Evolutionary conservation across 2,797 vertebrate species (phyloP).

Genomic region (Rhinatrema bivittatum): DNA sequence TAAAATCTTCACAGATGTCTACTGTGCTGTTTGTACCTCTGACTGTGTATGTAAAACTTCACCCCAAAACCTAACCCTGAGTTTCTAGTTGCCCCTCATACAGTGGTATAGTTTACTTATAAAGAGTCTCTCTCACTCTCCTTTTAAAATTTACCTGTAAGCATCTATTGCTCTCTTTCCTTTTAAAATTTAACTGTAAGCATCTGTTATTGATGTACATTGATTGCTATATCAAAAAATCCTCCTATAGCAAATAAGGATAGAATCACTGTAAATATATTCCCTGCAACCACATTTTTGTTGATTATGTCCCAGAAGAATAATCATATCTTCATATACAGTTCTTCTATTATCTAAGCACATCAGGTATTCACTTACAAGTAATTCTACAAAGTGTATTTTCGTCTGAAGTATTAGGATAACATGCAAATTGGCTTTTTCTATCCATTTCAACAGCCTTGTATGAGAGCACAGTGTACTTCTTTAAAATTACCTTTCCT

Average conservation of each 20-base stretch:
- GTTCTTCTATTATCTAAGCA: conserved; percentile 22
- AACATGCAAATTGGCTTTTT: conserved; percentile 18
- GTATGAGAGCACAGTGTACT: conserved; percentile 22
- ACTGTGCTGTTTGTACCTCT: no score
- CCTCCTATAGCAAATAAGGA: background rate
- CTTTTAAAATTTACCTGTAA: no score
- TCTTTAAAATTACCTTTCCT: conserved; percentile 35
- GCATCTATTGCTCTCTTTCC: no score
- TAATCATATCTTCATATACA: conserved; percentile 1
- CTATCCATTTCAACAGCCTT: conserved; percentile 22
- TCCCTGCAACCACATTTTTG: no score
- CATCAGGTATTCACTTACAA: conserved; percentile 23
- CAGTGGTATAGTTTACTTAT: no score
- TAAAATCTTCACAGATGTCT: no score
- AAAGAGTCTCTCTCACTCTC: no score
- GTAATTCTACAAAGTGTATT: conserved; percentile 13
- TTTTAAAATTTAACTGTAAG: no score
- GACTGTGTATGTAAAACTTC: no score
- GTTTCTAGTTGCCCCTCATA: no score
- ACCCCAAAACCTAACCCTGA: no score
- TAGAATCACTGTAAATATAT: background rate
- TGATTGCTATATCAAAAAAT: background rate
- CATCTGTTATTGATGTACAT: background rate
- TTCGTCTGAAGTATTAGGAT: conserved; percentile 16
- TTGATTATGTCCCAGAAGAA: background rate